Base-by-base conservation (phyloP, 2,797 vertebrate genomes). In the Lerista edwardsae region DNA sequence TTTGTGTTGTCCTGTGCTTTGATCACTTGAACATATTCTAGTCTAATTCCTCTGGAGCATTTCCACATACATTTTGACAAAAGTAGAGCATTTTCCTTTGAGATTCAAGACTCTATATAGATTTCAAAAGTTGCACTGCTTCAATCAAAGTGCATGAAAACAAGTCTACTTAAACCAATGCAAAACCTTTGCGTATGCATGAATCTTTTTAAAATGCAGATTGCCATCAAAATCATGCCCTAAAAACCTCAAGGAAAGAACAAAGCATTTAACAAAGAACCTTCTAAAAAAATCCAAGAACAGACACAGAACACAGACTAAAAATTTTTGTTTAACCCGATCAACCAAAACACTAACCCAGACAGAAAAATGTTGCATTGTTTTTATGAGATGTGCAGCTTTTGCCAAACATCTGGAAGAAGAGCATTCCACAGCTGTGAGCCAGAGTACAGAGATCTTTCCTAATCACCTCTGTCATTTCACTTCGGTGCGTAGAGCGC, bases 11-110 rank as follows among this genome's bases (percentile, higher is more conserved):
- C 44, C n/a, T 27, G 36, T 59, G 25, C 61, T 82, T 71, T 86
- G 79, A 78, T 77, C 41, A 82, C 41, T 72, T 84, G 44, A 72
- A n/a, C 39, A 41, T 51, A 82, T 65, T 82, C 27, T 41, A 82
- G 59, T 17, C 31, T 62, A 68, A 82, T 77, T 86, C 39, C n/a
- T 55, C 31, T n/a, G 77, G n/a, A 77, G 73, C 25, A 27, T 36
- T 78, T 68, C 65, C 59, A 34, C 27, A 51, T 41, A 72, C 14
- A 62, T 17, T 64, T 77, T 77, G 74, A 64, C 23, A 64, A 82
- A 78, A 55, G 36, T 44, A 47, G 19, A 31, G 5, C 3, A 36
- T 41, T 65, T 71, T 64, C 23, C 6, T 72, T 55, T 64, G 47
- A 82, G 67, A 62, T 47, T 23, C 4, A 39, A 75, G 17, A 68